These are phyloP conservation scores for Lasiommata megera DNA, from an alignment of 2,888 invertebrate species.

Conservation along the genomic window DNA sequence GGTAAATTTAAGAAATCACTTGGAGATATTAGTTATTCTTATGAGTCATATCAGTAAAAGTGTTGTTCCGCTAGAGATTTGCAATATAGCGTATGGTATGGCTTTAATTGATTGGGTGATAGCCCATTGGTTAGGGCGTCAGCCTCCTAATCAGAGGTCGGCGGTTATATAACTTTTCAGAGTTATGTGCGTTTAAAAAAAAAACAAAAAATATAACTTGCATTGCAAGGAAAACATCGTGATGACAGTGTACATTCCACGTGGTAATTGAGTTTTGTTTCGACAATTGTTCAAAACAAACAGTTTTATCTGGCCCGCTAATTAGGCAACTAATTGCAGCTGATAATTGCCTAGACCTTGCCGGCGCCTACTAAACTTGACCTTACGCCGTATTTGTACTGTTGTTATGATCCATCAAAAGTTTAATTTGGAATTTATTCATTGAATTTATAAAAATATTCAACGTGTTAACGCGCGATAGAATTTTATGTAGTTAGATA, in stretches of 20 bases:
- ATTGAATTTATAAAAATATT: background rate
- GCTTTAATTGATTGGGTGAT: no score
- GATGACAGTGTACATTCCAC: no score
- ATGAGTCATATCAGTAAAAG: no score
- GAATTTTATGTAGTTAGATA: no score
- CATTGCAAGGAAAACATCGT: no score
- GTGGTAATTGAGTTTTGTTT: slow-evolving; percentile 16
- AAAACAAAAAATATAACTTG: no score
- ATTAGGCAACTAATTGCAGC: slow-evolving; percentile 39
- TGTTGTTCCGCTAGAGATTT: no score
- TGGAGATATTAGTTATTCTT: background rate
- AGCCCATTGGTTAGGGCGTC: no score
- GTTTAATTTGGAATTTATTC: slow-evolving; percentile 7
- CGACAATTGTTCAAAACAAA: slow-evolving; percentile 20
- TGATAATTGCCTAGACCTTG: slow-evolving; percentile 46
- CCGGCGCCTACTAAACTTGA: slow-evolving; percentile 25
- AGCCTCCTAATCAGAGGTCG: no score
- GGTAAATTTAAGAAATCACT: slow-evolving; percentile 13
- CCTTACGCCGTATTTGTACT: slow-evolving; percentile 16
- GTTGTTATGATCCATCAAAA: slow-evolving; percentile 9
- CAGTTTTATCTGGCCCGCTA: slow-evolving; percentile 24
- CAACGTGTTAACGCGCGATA: background rate
- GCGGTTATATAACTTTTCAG: no score
- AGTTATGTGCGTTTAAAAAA: no score
- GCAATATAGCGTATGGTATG: no score